Percentiles rank a stretch among this genome's conserved stretches.
Conservation (phyloP, 2,888 invertebrate genomes). For the Trissolcus japonicus region DNA sequence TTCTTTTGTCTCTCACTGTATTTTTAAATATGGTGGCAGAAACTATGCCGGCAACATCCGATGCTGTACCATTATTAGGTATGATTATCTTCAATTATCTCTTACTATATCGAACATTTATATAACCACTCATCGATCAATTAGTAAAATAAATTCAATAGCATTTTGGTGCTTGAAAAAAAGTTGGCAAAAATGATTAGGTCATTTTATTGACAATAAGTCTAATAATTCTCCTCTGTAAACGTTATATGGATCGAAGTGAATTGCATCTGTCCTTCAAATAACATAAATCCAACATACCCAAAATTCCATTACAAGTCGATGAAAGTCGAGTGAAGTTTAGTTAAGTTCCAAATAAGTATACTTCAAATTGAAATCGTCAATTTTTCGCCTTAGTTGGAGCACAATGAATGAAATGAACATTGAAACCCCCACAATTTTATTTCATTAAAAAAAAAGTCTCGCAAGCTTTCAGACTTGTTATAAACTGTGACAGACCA, state of each 20-base stretch:
- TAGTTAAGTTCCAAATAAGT: too few relatives aligned
- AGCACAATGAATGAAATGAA: too few relatives aligned
- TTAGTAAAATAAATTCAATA: background rate
- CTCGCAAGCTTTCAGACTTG: background rate
- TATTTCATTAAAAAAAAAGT: background rate
- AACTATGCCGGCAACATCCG: slow-evolving; percentile 98
- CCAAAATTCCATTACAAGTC: too few relatives aligned
- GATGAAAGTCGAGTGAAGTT: too few relatives aligned
- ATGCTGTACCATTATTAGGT: slow-evolving; percentile 92
- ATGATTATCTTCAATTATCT: slow-evolving; percentile 62
- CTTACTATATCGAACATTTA: background rate
- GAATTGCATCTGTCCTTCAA: too few relatives aligned
- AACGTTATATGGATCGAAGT: too few relatives aligned
- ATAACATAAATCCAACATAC: too few relatives aligned
- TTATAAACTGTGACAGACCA: background rate
- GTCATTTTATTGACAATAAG: too few relatives aligned
- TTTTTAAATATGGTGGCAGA: slow-evolving; percentile 99
- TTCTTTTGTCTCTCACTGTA: slow-evolving; percentile 97
- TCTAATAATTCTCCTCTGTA: too few relatives aligned
- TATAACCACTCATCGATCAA: background rate
- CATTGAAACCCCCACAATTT: too few relatives aligned
- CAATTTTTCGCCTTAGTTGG: background rate
- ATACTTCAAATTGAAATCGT: too few relatives aligned
- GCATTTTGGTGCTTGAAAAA: background rate
- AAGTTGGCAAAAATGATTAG: background rate